Conservation (phyloP, 2,888 invertebrate species). For the Anarsia innoxiella region DNA sequence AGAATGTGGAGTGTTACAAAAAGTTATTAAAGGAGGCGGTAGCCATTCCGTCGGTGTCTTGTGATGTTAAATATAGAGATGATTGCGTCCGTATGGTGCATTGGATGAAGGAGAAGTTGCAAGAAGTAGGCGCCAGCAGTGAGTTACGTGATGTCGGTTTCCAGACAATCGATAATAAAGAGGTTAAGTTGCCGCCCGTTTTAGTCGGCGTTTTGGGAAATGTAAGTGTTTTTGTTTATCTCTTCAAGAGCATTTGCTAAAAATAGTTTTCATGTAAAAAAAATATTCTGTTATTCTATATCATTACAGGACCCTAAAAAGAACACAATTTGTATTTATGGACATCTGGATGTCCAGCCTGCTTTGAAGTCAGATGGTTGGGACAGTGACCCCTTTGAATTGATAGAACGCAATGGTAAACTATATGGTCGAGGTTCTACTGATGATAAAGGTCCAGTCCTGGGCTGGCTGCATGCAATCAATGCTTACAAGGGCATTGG, state of each 20-base stretch:
- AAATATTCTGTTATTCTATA: too few relatives aligned
- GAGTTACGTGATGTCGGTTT: conserved; percentile 85
- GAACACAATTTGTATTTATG: conserved; percentile 95
- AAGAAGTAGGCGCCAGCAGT: conserved; percentile 80
- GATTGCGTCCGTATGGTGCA: conserved; percentile 91
- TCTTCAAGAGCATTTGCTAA: too few relatives aligned
- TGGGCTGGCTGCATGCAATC: conserved; percentile 96
- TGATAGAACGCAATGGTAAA: conserved; percentile 91
- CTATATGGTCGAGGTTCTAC: conserved; percentile 93
- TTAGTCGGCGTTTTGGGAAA: conserved; percentile 86
- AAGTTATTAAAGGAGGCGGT: conserved; percentile 88
- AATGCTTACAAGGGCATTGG: conserved; percentile 87
- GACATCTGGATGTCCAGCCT: conserved; percentile 99
- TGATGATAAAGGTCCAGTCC: conserved; percentile 96
- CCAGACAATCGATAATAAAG: conserved; percentile 82
- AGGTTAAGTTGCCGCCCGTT: conserved; percentile 89
- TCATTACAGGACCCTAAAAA: conserved; percentile 86
- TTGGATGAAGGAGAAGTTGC: conserved; percentile 83
- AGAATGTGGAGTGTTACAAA: conserved; percentile 84
- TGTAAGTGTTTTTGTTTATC: conserved; percentile 51
- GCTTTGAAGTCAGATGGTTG: conserved; percentile 95
- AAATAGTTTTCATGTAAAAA: too few relatives aligned
- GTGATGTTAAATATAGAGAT: conserved; percentile 86
- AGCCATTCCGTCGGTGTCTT: conserved; percentile 96
- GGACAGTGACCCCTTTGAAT: conserved; percentile 94